Conservation (phyloP, 2,888 invertebrate genomes). For the Eulithis testata region DNA sequence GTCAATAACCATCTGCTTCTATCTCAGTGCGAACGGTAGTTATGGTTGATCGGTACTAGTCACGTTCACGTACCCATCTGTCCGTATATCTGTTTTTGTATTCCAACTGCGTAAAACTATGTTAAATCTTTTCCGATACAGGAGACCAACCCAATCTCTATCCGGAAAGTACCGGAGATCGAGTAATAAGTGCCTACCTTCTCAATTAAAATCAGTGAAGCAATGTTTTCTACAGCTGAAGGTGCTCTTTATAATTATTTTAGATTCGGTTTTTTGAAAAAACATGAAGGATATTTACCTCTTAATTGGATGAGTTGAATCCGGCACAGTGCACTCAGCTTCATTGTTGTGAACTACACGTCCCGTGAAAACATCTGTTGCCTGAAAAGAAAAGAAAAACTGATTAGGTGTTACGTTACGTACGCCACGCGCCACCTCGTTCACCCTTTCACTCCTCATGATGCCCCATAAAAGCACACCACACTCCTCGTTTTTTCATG, state of each 20-base stretch:
- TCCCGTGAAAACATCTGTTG: conserved; percentile 60
- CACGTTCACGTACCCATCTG: conserved; percentile 18
- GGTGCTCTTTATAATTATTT: neutral
- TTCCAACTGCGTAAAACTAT: conserved; percentile 35
- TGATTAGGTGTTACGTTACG: conserved; percentile 15
- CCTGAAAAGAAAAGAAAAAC: conserved; percentile 53
- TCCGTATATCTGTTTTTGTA: conserved; percentile 29
- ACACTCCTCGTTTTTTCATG: conserved; percentile 25
- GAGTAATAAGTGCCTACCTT: conserved; percentile 1
- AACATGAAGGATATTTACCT: conserved; percentile 52
- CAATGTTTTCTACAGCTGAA: too few relatives aligned
- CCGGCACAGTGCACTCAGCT: conserved; percentile 55
- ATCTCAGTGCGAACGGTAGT: conserved; percentile 3
- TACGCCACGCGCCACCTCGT: conserved; percentile 2
- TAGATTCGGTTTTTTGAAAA: neutral
- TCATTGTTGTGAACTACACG: conserved; percentile 61
- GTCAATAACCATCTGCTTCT: neutral
- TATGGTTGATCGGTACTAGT: conserved; percentile 8
- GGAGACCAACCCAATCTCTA: conserved; percentile 23
- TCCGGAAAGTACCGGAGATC: neutral
- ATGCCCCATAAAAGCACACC: conserved; percentile 22
- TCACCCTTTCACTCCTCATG: conserved; percentile 27
- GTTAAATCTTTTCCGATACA: conserved; percentile 32
- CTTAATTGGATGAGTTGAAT: conserved; percentile 57
- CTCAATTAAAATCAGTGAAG: too few relatives aligned